Percentiles rank a stretch among this genome's conserved stretches.
Conservation (phyloP, 2,113 vertebrate species). For the Heterotis niloticus region DNA sequence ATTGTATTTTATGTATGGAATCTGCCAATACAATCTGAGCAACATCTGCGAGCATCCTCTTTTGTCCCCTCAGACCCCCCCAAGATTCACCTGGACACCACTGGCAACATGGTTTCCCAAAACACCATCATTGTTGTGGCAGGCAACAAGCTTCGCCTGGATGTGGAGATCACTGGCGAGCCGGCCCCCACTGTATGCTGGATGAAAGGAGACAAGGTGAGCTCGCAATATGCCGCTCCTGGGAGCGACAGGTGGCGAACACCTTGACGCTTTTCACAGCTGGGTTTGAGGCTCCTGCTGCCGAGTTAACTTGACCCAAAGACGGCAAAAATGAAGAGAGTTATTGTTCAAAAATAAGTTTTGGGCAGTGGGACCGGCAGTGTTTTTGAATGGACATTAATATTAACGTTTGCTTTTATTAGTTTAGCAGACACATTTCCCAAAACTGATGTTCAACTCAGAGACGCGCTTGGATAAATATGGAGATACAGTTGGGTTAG, state of each 20-base stretch:
- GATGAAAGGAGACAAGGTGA: slow-evolving; percentile 68
- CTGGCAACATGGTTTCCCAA: slow-evolving; percentile 71
- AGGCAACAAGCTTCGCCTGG: slow-evolving; percentile 84
- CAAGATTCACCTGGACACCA: slow-evolving; percentile 85
- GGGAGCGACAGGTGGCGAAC: no score
- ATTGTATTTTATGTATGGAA: not conserved
- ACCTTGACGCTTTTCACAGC: not conserved
- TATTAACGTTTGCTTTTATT: no score
- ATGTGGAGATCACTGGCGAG: slow-evolving; percentile 81
- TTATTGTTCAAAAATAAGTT: not conserved
- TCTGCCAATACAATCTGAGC: not conserved
- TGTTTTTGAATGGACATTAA: not conserved
- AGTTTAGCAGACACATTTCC: not conserved
- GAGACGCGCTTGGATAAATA: no score
- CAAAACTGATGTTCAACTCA: no score
- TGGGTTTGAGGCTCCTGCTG: no score
- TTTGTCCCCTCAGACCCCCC: slow-evolving; percentile 70
- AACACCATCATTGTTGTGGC: slow-evolving; percentile 85
- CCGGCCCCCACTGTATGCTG: slow-evolving; percentile 74
- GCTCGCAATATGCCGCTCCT: not conserved
- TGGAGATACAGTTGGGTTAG: no score
- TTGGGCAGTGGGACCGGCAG: not conserved
- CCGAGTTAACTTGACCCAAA: not conserved
- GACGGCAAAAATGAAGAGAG: not conserved
- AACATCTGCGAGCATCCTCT: not conserved